phyloP scores from a whole-genome alignment of 2,888 invertebrate genomes.

The Melipona bicolor region DNA sequence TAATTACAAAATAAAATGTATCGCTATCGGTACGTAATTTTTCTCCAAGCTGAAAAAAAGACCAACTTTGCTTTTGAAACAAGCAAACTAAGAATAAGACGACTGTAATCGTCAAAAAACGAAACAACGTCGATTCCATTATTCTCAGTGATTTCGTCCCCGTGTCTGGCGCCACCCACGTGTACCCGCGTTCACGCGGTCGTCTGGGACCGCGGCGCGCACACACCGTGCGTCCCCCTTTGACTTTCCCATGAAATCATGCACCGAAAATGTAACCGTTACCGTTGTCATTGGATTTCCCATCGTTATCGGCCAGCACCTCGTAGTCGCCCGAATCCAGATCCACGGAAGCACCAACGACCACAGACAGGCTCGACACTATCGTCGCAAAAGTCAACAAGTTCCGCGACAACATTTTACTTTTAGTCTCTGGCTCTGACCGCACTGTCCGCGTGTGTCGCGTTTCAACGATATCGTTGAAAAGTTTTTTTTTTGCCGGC shows the following conservation, averaged over 20 bases:
- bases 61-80: too few species aligned
- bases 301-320: conserved; percentile 74
- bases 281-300: conserved; percentile 72
- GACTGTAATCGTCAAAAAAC: conserved; percentile 4
- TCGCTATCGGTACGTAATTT: too few species aligned
- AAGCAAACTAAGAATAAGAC: conserved; percentile 21
- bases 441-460: not conserved
- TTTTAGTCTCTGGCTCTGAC: not conserved
- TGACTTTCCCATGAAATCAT: conserved; percentile 49
- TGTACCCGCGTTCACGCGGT: conserved; percentile 44
- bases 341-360: conserved; percentile 72
- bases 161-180: conserved; percentile 51
- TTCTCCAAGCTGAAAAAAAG: not conserved
- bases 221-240: not conserved
- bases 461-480: not conserved
- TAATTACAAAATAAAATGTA: conserved; percentile 7
- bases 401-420: conserved; percentile 72
- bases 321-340: conserved; percentile 79
- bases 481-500: too few species aligned
- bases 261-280: conserved; percentile 41
- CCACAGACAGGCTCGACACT: conserved; percentile 61
- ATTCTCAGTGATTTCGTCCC: conserved; percentile 16
- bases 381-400: conserved; percentile 72
- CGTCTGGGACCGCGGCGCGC: not conserved
- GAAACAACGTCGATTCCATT: not conserved